Base-by-base conservation (phyloP, 2,113 vertebrate species). In the Scolopax mira region DNA sequence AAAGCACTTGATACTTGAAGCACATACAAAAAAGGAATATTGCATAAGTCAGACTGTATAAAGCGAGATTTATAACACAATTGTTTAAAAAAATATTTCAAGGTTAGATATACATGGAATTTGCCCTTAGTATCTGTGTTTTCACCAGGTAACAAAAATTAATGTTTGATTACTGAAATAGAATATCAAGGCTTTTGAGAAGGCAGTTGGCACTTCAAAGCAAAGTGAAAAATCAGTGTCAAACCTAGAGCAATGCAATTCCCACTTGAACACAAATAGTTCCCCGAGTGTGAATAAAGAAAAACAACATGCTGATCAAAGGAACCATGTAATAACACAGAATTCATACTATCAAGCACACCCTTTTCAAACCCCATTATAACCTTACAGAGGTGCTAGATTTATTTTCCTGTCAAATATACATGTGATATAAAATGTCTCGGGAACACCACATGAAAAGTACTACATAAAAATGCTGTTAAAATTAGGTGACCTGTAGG, bases 161-260 rank as follows among this genome's bases (percentile, higher is more conserved):
- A 83, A 46, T 1, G 3, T 70, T 74, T 55, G 67, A 83, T 79
- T 58, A 65, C 54, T 73, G 62, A 94, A 96, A 94, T 15, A 92
- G 54, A 81, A n/a, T 61, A 78, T 58, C 55, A 30, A 33, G 58
- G 31, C 61, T 92, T 91, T 81, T 73, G 62, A 94, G 41, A 92
- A 87, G 23, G 62, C 57, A 61, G 77, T 71, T 86, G 48, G 19
- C 90, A 90, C 82, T 79, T 94, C 90, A 96, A 93, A 96, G 75
- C 14, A 39, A 88, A 92, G 52, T 33, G 69, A 83, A 94, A 91
- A 90, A 71, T 65, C 80, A 84, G 25, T 41, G 75, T 88, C 81
- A 88, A 89, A 94, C 10, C 70, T 7, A 46, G 37, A 83, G 81
- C 72, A 82, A 70, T 11, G 39, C 71, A 84, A 77, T 52, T 90